These are phyloP conservation scores for Serripes groenlandicus DNA, from an alignment of 2,888 invertebrate species.

Conservation along the genomic window DNA sequence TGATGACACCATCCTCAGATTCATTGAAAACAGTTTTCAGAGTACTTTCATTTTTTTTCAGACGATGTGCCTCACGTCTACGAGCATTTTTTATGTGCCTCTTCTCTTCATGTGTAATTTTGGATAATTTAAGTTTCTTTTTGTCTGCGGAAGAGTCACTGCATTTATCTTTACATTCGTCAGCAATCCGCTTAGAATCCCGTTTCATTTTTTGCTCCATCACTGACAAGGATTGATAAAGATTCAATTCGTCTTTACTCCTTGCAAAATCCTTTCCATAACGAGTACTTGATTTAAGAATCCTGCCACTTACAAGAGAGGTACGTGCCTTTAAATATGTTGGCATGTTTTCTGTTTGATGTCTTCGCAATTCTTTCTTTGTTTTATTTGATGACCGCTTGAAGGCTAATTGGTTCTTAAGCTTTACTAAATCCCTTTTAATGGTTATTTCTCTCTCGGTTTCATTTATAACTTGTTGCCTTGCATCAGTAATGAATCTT, in stretches of 20 bases:
- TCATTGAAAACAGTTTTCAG: not conserved
- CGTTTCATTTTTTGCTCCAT: not conserved
- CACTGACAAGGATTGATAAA: not conserved
- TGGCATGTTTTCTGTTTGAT: not conserved
- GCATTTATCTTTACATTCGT: constrained; percentile 13
- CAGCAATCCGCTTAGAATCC: constrained; percentile 2
- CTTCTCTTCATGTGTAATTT: too few species aligned
- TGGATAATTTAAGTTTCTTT: not conserved
- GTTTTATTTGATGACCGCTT: constrained; percentile 36
- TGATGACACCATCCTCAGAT: constrained; percentile 46
- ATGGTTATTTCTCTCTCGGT: constrained; percentile 5
- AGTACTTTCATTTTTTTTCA: not conserved
- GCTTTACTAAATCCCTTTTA: constrained; percentile 23
- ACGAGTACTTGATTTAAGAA: constrained; percentile 35
- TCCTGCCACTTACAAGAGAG: constrained; percentile 41
- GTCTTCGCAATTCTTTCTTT: constrained; percentile 23
- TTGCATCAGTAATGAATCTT: not conserved
- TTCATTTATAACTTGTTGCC: constrained; percentile 5
- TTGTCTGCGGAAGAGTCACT: not conserved
- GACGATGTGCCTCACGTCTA: not conserved
- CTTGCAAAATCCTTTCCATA: constrained; percentile 25
- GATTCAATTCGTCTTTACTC: not conserved
- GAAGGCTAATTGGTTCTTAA: constrained; percentile 41
- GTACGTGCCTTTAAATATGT: constrained; percentile 29
- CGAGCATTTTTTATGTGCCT: too few species aligned